A percentile compares a stretch with the other conserved stretches of the same genome.
These are phyloP conservation scores for Drosophila formosana DNA, from an alignment of 2,888 invertebrate genomes.

Conservation along the genomic window DNA sequence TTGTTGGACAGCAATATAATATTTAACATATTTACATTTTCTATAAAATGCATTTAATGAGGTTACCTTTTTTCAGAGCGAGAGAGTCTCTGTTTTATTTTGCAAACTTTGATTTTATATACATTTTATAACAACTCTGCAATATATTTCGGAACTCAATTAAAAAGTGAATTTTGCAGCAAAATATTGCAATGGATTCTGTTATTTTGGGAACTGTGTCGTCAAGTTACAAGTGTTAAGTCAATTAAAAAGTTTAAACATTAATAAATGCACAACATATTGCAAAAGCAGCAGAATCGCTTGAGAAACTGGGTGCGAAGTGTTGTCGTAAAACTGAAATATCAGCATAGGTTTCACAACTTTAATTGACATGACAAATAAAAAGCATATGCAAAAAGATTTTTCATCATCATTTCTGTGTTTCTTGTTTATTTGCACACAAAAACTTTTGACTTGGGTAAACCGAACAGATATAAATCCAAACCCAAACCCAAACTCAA, in stretches of 20 bases:
- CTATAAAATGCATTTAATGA: no score
- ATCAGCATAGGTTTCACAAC: conserved; percentile 65
- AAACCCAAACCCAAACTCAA: conserved; percentile 25
- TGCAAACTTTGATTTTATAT: no score
- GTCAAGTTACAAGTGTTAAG: conserved; percentile 29
- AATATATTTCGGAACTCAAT: conserved; percentile 4
- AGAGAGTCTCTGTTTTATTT: no score
- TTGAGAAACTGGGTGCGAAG: conserved; percentile 29
- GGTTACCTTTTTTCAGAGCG: no score
- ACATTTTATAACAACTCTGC: no score
- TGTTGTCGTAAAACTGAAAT: conserved; percentile 39
- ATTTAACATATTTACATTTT: no score
- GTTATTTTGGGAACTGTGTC: conserved; percentile 18
- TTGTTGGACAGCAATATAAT: no score
- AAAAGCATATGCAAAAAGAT: conserved; percentile 43
- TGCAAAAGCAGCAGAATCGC: conserved; percentile 19
- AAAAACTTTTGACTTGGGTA: conserved; percentile 46
- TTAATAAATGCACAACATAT: conserved; percentile 18
- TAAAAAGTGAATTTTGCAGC: not conserved
- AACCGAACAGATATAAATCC: conserved; percentile 19
- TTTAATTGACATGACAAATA: conserved; percentile 69
- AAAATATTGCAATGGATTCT: not conserved
- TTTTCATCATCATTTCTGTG: conserved; percentile 21
- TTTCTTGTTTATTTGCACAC: conserved; percentile 59
- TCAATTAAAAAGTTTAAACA: conserved; percentile 36